phyloP scores from a whole-genome alignment of 2,888 invertebrate genomes.

The Sphaerophoria taeniata region DNA sequence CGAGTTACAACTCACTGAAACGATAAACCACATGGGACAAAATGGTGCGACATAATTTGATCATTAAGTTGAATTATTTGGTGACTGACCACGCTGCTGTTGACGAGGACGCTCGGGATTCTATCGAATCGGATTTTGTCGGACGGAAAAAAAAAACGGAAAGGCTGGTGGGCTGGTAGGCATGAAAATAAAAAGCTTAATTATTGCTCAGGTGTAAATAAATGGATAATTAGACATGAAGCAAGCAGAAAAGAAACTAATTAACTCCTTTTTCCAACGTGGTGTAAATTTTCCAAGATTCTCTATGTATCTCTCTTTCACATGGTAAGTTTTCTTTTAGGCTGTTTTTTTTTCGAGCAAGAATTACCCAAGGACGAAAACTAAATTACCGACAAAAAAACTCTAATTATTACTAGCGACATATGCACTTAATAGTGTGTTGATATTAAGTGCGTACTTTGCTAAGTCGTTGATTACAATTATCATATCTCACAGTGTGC shows the following conservation, averaged over 20 bases:
- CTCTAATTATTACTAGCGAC: neutral
- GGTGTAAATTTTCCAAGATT: no score
- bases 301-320: neutral
- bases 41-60: slow-evolving; percentile 68
- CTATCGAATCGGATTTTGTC: neutral
- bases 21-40: slow-evolving; percentile 66
- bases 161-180: neutral
- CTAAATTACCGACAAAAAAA: slow-evolving; percentile 7
- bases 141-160: slow-evolving; percentile 22
- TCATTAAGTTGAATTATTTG: slow-evolving; percentile 74
- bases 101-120: neutral
- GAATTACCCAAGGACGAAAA: neutral
- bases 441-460: slow-evolving; percentile 17
- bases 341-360: neutral
- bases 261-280: slow-evolving; percentile 24
- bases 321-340: neutral
- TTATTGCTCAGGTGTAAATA: slow-evolving; percentile 70
- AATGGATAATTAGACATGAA: slow-evolving; percentile 64
- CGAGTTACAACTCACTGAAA: neutral
- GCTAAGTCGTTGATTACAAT: slow-evolving; percentile 12
- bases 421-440: neutral
- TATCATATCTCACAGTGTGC: neutral
- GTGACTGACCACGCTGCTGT: slow-evolving; percentile 56
- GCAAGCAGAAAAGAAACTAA: slow-evolving; percentile 30
- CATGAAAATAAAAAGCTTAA: slow-evolving; percentile 24